Conservation (phyloP, 1,140 invertebrate genomes). For the Drosophila asahinai region DNA sequence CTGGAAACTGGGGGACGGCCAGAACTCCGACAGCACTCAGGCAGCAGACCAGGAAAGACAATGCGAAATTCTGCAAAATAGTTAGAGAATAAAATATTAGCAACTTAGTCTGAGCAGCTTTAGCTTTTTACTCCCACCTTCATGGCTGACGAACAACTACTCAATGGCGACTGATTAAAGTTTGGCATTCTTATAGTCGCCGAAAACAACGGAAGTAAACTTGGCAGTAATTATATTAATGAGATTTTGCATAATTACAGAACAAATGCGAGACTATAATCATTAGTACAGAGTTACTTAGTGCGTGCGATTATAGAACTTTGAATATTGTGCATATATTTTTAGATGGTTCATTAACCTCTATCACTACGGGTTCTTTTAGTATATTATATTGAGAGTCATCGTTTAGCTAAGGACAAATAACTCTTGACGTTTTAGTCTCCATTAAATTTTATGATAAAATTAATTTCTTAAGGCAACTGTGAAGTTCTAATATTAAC, state of each 20-base stretch:
- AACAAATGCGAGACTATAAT: constrained; percentile 49
- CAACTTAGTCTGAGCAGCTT: neutral
- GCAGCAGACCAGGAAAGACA: constrained; percentile 31
- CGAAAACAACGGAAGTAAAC: constrained; percentile 54
- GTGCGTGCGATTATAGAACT: constrained; percentile 10
- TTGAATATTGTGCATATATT: constrained; percentile 23
- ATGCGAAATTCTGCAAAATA: constrained; percentile 13
- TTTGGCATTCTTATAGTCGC: constrained; percentile 27
- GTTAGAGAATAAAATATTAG: neutral
- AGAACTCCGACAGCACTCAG: constrained; percentile 16
- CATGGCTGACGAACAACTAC: constrained; percentile 49
- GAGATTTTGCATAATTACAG: constrained; percentile 43
- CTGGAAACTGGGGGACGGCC: constrained; percentile 54
- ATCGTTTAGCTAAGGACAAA: too few relatives aligned
- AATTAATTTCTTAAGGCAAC: too few relatives aligned
- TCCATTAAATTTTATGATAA: neutral
- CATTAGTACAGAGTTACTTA: constrained; percentile 30
- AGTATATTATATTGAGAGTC: neutral
- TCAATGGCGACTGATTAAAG: constrained; percentile 20
- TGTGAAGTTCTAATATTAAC: neutral
- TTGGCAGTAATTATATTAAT: constrained; percentile 61
- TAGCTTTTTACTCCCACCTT: constrained; percentile 46
- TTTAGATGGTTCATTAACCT: constrained; percentile 10
- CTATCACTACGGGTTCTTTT: neutral
- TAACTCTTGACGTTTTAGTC: neutral